A percentile compares a stretch with the other conserved stretches of the same genome.
Evolutionary conservation across 2,888 invertebrate genomes (phyloP).

Genomic region (Spisula solida): DNA sequence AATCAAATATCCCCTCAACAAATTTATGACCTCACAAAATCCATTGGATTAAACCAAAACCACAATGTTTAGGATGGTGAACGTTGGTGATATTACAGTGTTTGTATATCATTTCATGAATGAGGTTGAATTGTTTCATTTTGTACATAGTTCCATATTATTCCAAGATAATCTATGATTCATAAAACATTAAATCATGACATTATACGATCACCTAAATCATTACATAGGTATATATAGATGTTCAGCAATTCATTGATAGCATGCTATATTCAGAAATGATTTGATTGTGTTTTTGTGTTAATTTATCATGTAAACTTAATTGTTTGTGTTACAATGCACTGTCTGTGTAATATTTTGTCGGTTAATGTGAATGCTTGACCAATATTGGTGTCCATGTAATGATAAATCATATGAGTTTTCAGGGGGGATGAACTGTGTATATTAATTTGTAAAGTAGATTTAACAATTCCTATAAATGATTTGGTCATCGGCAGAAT

Average conservation of each 20-base stretch:
- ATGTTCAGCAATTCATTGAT: background rate
- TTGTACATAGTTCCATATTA: conserved; percentile 2
- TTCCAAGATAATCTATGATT: background rate
- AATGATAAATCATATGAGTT: background rate
- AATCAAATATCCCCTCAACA: too few relatives aligned
- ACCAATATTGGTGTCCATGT: conserved; percentile 4
- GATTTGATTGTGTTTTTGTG: conserved; percentile 9
- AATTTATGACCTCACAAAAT: too few relatives aligned
- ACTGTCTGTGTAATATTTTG: background rate
- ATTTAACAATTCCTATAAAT: too few relatives aligned
- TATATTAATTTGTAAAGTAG: background rate
- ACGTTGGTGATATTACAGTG: too few relatives aligned
- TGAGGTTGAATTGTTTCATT: background rate
- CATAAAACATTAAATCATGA: background rate
- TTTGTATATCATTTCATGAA: background rate
- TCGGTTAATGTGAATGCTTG: background rate
- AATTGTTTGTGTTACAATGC: background rate
- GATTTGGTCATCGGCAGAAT: too few relatives aligned
- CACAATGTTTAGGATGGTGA: background rate
- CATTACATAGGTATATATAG: background rate
- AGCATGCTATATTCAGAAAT: background rate
- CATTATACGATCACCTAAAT: background rate
- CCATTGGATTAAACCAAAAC: background rate
- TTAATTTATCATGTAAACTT: conserved; percentile 3
- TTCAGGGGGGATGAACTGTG: background rate